These are phyloP conservation scores for Ernsta delagoae DNA, from an alignment of 2,888 invertebrate species.

Conservation along the genomic window DNA sequence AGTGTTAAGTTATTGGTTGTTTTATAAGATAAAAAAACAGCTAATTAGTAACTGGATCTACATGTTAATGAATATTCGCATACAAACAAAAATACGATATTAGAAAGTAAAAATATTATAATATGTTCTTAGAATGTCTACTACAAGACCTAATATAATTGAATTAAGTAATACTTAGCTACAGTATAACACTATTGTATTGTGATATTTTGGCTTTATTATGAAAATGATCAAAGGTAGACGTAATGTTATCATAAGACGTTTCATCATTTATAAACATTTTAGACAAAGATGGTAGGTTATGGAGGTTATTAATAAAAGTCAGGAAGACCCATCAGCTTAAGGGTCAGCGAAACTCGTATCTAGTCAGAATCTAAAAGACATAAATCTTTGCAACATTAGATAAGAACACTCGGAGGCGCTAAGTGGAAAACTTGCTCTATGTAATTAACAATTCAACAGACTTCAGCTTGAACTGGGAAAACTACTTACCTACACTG, in stretches of 20 bases:
- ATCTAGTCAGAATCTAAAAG: slow-evolving; percentile 55
- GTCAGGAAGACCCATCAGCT: slow-evolving; percentile 27
- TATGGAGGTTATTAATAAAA: slow-evolving; percentile 31
- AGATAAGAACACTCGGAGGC: slow-evolving; percentile 7
- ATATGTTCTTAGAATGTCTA: too few relatives aligned
- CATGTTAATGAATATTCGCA: too few relatives aligned
- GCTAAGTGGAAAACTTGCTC: slow-evolving; percentile 68
- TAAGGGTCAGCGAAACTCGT: slow-evolving; percentile 23
- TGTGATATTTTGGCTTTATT: too few relatives aligned
- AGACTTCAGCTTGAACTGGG: slow-evolving; percentile 58
- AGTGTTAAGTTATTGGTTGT: too few relatives aligned
- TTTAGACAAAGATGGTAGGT: neutral
- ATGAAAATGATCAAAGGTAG: too few relatives aligned
- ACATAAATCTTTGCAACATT: slow-evolving; percentile 9
- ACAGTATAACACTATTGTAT: too few relatives aligned
- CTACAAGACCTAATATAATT: too few relatives aligned
- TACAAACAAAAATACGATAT: too few relatives aligned
- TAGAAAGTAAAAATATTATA: too few relatives aligned
- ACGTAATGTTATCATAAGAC: neutral
- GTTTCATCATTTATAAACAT: neutral
- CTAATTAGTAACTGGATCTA: too few relatives aligned
- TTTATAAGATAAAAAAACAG: too few relatives aligned
- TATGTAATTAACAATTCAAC: slow-evolving; percentile 78
- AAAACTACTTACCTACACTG: slow-evolving; percentile 63
- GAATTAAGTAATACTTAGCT: too few relatives aligned